phyloP scores from a whole-genome alignment of 2,888 invertebrate genomes.

The Tachina lurida region DNA sequence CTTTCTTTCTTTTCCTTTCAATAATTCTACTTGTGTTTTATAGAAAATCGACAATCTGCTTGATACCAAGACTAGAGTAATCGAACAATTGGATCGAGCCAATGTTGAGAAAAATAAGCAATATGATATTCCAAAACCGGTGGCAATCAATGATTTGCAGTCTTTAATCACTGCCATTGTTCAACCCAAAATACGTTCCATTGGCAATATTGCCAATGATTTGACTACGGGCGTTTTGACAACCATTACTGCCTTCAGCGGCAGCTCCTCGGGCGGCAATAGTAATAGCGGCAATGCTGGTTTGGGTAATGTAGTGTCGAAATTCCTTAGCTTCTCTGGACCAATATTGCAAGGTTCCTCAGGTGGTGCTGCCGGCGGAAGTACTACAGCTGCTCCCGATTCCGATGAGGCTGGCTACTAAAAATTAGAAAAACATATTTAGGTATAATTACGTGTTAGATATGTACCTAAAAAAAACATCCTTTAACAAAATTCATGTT shows the following conservation, averaged over 20 bases:
- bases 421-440: neutral
- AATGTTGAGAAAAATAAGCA: constrained; percentile 91
- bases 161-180: constrained; percentile 88
- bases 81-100: constrained; percentile 87
- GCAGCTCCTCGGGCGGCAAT: constrained; percentile 81
- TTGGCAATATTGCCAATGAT: constrained; percentile 87
- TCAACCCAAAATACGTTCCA: constrained; percentile 87
- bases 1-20: constrained; percentile 1
- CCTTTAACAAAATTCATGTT: constrained; percentile 44
- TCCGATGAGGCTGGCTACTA: constrained; percentile 82
- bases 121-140: constrained; percentile 88
- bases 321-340: constrained; percentile 82
- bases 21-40: constrained; percentile 76
- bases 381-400: constrained; percentile 79
- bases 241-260: constrained; percentile 84
- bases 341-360: constrained; percentile 82
- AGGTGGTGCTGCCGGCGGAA: constrained; percentile 76
- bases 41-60: constrained; percentile 92
- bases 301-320: constrained; percentile 81
- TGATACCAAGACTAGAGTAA: constrained; percentile 90
- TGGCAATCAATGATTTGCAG: constrained; percentile 86
- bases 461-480: neutral
- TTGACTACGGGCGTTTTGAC: constrained; percentile 84
- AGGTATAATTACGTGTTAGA: constrained; percentile 36
- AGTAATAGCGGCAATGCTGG: constrained; percentile 78